phyloP scores from a whole-genome alignment of 35 echinoderm and acorn worm species.

The Amphiura filiformis region DNA sequence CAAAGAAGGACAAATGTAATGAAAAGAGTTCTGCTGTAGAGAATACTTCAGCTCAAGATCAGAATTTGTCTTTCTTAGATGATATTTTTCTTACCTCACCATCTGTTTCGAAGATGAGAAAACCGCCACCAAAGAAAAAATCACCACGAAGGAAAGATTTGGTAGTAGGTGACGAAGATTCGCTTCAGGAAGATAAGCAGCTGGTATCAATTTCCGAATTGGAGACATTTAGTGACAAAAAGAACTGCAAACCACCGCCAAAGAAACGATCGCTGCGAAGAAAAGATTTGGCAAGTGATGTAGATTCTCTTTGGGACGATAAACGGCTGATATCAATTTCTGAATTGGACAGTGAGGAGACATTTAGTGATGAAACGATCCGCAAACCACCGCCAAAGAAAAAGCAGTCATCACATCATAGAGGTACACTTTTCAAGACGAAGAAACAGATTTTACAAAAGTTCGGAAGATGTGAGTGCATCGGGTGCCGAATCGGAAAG shows the following conservation, averaged over 20 bases:
- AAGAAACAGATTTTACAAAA: too few relatives aligned
- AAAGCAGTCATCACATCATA: too few relatives aligned
- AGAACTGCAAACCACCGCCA: neutral
- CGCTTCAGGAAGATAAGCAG: neutral
- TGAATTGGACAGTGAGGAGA: too few relatives aligned
- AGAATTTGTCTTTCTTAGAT: conserved; percentile 62
- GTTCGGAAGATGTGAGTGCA: too few relatives aligned
- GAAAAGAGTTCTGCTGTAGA: neutral
- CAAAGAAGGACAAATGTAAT: too few relatives aligned
- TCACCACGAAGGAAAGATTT: neutral
- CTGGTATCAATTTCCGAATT: too few relatives aligned
- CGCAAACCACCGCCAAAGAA: too few relatives aligned
- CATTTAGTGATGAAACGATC: too few relatives aligned
- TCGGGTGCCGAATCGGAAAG: neutral
- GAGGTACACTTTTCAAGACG: too few relatives aligned
- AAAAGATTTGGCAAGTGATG: neutral
- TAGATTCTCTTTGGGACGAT: neutral
- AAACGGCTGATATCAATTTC: too few relatives aligned
- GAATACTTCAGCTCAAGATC: conserved; percentile 6
- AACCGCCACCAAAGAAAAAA: conserved; percentile 55
- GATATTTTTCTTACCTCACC: conserved; percentile 51
- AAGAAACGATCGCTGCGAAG: neutral
- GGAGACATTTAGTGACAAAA: too few relatives aligned
- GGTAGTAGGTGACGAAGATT: neutral
- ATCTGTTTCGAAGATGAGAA: neutral